Base-by-base conservation (phyloP, 2,888 invertebrate species). In the Amiota mariae region DNA sequence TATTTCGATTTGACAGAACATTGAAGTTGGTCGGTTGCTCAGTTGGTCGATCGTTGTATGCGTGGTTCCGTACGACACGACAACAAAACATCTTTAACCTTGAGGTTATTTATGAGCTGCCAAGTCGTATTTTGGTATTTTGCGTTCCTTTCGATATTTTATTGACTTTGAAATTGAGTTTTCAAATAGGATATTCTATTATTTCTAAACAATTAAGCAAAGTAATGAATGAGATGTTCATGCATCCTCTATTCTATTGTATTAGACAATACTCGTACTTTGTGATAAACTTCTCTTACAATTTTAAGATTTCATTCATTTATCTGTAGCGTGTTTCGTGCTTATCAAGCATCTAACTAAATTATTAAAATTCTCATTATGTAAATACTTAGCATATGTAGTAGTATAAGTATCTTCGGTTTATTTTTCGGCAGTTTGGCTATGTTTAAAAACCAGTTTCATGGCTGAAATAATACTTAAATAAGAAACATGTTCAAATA, bases 101-200 rank as follows among this genome's bases (percentile, higher is more conserved):
- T 48, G 66, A 36, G 36, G 8, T 49, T 67, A 67, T 48, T 67
- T 67, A 49, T 67, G 66, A 18, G 49, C 66, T 6, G 6, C 18
- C 20, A 18, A 11, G 49, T 1, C 66, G 66, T 47, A 59, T 18
- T 36, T 36, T 59, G 20, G 10, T 11, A 59, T 51, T 67, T 67
- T 18, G 48, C 49, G 49, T 49, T 49, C 48, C 20, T 67, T 49
- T 49, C 18, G 49, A 67, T 49, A 49, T 67, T 20, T 49, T 67
- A 67, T 67, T 49, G 66, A 67, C 20, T 67, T 48, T 67, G 64
- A 64, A 64, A 64, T 64, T 64, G 47, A 64, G 64, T 64, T 64
- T 64, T 18, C 11, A 36, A 2, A 6, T 36, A 4, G 36, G 36
- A 36, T 36, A 36, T 36, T 36, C 36, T 36, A 2, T 36, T 36